Conservation (phyloP, 92 coral and sea anemone genomes). For the Palythoa grandiflora region DNA sequence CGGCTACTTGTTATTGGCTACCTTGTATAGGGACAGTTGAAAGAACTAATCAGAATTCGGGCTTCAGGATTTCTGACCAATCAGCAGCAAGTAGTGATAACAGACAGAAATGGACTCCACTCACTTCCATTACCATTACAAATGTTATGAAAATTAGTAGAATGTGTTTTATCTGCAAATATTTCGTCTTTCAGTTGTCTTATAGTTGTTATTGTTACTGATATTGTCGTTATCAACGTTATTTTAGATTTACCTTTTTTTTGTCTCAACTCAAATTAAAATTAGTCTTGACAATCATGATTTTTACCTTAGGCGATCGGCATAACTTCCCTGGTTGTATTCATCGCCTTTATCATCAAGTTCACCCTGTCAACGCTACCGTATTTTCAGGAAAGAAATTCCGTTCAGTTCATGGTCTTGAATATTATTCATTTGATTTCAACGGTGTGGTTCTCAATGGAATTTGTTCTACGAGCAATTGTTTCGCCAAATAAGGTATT, state of each 20-base stretch:
- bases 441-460: constrained; percentile 87
- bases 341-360: constrained; percentile 82
- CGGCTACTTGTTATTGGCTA: no score
- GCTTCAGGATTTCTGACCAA: no score
- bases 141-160: no score
- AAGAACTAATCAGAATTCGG: no score
- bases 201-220: no score
- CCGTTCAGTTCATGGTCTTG: constrained; percentile 65
- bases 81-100: no score
- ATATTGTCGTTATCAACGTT: no score
- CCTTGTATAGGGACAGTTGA: no score
- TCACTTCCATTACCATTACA: no score
- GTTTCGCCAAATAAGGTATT: constrained; percentile 80
- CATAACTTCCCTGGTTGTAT: constrained; percentile 75
- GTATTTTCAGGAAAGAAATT: constrained; percentile 69
- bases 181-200: no score
- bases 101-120: no score
- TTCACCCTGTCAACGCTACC: constrained; percentile 88
- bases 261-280: not conserved
- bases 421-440: constrained; percentile 79
- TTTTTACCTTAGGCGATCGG: constrained; percentile 72
- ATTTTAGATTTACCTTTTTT: not conserved
- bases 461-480: constrained; percentile 76
- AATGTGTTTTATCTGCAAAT: no score
- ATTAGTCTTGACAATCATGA: not conserved